These are phyloP conservation scores for Stegodyphus dumicola DNA, from an alignment of 1,140 invertebrate genomes.

Conservation along the genomic window DNA sequence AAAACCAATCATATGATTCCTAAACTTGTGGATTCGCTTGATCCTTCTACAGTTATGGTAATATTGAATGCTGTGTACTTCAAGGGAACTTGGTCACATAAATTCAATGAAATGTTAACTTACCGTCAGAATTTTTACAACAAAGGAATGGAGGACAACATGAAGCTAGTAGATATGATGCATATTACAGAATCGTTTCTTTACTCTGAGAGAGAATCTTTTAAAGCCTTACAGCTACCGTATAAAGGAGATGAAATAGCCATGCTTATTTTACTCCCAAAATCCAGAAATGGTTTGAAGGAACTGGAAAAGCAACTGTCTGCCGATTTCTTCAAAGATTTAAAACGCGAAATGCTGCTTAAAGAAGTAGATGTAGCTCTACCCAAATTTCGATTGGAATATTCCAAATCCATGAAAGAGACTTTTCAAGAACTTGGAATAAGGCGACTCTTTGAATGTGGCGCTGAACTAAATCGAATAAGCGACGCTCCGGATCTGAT, in stretches of 20 bases:
- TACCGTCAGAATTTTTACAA: conserved; percentile 50
- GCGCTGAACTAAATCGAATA: conserved; percentile 64
- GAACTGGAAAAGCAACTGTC: conserved; percentile 43
- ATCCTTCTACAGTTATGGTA: conserved; percentile 62
- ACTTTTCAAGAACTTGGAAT: conserved; percentile 63
- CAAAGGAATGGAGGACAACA: conserved; percentile 75
- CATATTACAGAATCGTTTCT: conserved; percentile 80
- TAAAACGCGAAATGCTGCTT: background rate
- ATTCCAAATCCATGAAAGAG: conserved; percentile 56
- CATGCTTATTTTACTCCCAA: conserved; percentile 67
- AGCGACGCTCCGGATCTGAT: conserved; percentile 21
- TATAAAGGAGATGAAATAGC: conserved; percentile 72
- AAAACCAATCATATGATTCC: conserved; percentile 64
- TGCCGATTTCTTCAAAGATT: conserved; percentile 21
- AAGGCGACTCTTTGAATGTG: conserved; percentile 60
- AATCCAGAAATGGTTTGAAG: conserved; percentile 50
- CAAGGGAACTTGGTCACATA: conserved; percentile 64
- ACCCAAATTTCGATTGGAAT: conserved; percentile 65
- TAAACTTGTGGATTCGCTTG: conserved; percentile 62
- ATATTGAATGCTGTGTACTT: conserved; percentile 67
- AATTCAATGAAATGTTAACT: conserved; percentile 62
- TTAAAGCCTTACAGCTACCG: conserved; percentile 78
- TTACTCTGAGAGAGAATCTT: conserved; percentile 71
- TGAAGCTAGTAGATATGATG: conserved; percentile 82
- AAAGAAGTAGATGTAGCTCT: conserved; percentile 62